phyloP scores from a whole-genome alignment of 2,797 vertebrate species.

The Babyrousa celebensis region DNA sequence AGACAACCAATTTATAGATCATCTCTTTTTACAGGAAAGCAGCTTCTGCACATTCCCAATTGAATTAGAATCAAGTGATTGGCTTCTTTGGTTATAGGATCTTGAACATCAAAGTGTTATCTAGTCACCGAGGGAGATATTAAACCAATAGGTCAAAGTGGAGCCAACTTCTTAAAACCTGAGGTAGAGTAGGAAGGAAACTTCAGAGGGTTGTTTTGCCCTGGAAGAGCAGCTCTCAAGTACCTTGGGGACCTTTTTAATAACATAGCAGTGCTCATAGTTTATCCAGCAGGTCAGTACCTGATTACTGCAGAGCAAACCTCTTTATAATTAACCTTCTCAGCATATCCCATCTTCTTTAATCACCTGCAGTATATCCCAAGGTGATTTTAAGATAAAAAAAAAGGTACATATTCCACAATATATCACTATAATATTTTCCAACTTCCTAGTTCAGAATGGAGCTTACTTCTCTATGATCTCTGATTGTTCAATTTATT shows the following conservation, averaged over 20 bases:
- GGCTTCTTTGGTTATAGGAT: constrained; percentile 43
- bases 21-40: constrained; percentile 19
- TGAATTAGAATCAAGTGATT: constrained; percentile 72
- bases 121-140: constrained; percentile 62
- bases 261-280: constrained; percentile 22
- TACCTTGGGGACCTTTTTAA: constrained; percentile 62
- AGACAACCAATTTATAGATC: not conserved
- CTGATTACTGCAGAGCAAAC: constrained; percentile 37
- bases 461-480: not conserved
- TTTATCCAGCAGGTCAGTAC: constrained; percentile 6
- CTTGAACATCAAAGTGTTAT: constrained; percentile 76
- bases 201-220: constrained; percentile 56
- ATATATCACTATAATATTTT: not conserved
- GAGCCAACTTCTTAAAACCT: constrained; percentile 75
- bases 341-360: constrained; percentile 16
- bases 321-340: constrained; percentile 65
- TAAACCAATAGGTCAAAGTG: constrained; percentile 72
- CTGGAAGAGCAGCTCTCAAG: constrained; percentile 30
- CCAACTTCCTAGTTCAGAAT: not conserved
- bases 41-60: constrained; percentile 60
- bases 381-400: constrained; percentile 61
- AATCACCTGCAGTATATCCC: not conserved
- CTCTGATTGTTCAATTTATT: not conserved
- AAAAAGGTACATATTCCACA: constrained; percentile 27
- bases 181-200: constrained; percentile 35